Evolutionary conservation across 2,888 invertebrate genomes (phyloP).

Genomic region (Volucella zonaria): DNA sequence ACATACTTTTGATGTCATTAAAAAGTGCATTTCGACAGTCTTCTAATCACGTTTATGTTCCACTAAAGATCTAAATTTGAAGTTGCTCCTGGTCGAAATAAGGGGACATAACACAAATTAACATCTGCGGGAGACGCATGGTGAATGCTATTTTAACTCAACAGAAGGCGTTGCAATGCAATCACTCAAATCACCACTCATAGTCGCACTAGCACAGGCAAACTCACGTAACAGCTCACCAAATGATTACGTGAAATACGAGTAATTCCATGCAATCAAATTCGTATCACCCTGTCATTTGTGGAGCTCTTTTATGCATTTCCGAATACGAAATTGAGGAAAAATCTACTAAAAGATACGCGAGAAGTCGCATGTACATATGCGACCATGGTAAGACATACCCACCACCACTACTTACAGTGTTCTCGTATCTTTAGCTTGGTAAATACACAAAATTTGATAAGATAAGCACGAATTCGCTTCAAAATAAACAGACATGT

Average conservation of each 20-base stretch:
- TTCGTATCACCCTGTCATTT: constrained; percentile 45
- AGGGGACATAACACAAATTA: constrained; percentile 42
- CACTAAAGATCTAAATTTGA: constrained; percentile 33
- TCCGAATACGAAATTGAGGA: constrained; percentile 36
- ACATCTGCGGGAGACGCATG: constrained; percentile 18
- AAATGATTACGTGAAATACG: constrained; percentile 59
- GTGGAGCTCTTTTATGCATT: constrained; percentile 1
- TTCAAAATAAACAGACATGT: constrained; percentile 22
- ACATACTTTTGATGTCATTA: constrained; percentile 53
- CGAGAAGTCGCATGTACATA: neutral
- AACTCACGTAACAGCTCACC: neutral
- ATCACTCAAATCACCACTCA: constrained; percentile 17
- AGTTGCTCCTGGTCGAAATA: constrained; percentile 10
- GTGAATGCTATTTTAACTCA: constrained; percentile 30
- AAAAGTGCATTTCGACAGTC: constrained; percentile 36
- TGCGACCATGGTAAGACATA: no score
- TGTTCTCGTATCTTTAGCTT: constrained; percentile 29
- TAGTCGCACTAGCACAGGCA: neutral
- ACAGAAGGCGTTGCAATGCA: constrained; percentile 56
- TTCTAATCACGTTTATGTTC: constrained; percentile 46
- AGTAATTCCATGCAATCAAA: constrained; percentile 65
- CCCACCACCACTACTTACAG: neutral
- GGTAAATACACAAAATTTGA: constrained; percentile 57
- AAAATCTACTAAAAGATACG: constrained; percentile 23
- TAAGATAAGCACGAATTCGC: constrained; percentile 51